Evolutionary conservation across 1,140 invertebrate species (phyloP), one percentile per base, ranked within the genome.

Genomic region (Drosophila varians): DNA sequence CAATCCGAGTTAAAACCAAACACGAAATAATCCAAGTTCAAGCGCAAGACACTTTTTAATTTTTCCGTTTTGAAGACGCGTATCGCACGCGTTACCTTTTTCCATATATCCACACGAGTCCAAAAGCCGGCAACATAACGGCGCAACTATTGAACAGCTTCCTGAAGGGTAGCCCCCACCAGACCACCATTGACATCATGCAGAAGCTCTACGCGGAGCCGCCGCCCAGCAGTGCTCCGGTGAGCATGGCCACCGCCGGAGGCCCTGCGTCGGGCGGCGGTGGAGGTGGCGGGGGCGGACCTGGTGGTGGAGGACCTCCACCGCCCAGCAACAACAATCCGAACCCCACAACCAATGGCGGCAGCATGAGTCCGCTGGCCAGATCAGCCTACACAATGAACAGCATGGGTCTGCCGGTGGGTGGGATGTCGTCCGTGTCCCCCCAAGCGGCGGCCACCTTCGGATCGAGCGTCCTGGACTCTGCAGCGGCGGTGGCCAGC

Each of bases 331-430:
- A 72, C 38, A 57, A 77, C 53, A 79, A 87, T 40, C 78, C 83
- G 2, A 88, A 90, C 58, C 77, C 83, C 31, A 77, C 72, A 5
- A 68, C 72, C 5, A 90, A 90, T 42, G 84, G 89, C 46, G 90
- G 90, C 64, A 93, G 92, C 77, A 93, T 94, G 93, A 93, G 93
- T 58, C 93, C 93, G 47, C 93, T 96, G 92, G 94, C 95, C 74
- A 94, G 95, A 16, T 94, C 94, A 12, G 82, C 89, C 2, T 96
- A 96, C 92, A 93, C 93, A 43, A 96, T 97, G 92, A 96, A 96
- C 91, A 93, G 94, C 42, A 96, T 96, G 94, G 93, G 94, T 61
- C 95, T 96, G 93, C 94, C 94, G 11, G 94, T 95, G 83, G 92
- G 93, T 25, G 93, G 93, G 49, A 94, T 94, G 90, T 93, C 94